Percentiles rank a stretch among this genome's conserved stretches.
These are phyloP conservation scores for Hiodon alosoides DNA, from an alignment of 2,113 vertebrate species.

Conservation along the genomic window DNA sequence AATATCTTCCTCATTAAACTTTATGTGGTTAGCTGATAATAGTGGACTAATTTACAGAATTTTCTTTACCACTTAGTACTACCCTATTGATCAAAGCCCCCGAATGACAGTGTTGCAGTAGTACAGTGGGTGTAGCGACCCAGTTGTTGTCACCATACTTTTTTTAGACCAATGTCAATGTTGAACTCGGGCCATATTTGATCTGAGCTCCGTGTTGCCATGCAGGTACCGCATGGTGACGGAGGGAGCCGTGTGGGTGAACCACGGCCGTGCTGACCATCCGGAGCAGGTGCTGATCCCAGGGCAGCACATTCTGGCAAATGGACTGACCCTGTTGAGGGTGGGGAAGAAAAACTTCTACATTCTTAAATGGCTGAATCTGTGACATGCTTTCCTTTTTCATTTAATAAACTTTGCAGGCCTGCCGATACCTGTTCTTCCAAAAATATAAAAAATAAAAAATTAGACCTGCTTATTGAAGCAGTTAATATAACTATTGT, in stretches of 20 bases:
- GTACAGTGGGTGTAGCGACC: too few species aligned
- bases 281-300: slow-evolving; percentile 80
- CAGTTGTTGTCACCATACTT: too few species aligned
- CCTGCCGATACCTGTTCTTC: background rate
- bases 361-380: slow-evolving; percentile 84
- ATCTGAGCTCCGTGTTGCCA: slow-evolving; percentile 14
- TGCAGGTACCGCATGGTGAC: slow-evolving; percentile 80
- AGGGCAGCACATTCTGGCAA: slow-evolving; percentile 83
- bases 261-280: slow-evolving; percentile 70
- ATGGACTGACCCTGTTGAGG: slow-evolving; percentile 81
- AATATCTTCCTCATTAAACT: too few species aligned
- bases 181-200: too few species aligned
- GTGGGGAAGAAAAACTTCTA: slow-evolving; percentile 91
- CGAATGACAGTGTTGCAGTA: too few species aligned
- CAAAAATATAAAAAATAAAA: background rate
- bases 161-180: too few species aligned
- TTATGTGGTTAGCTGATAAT: too few species aligned
- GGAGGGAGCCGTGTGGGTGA: slow-evolving; percentile 84
- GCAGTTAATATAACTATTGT: too few species aligned
- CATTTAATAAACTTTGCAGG: background rate
- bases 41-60: too few species aligned
- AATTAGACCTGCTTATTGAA: too few species aligned
- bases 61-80: background rate
- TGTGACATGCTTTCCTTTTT: slow-evolving; percentile 39
- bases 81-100: background rate